Evolutionary conservation across 2,113 vertebrate species (phyloP), one percentile per base, ranked within the genome.

Genomic region (Rhinolophus sinicus): DNA sequence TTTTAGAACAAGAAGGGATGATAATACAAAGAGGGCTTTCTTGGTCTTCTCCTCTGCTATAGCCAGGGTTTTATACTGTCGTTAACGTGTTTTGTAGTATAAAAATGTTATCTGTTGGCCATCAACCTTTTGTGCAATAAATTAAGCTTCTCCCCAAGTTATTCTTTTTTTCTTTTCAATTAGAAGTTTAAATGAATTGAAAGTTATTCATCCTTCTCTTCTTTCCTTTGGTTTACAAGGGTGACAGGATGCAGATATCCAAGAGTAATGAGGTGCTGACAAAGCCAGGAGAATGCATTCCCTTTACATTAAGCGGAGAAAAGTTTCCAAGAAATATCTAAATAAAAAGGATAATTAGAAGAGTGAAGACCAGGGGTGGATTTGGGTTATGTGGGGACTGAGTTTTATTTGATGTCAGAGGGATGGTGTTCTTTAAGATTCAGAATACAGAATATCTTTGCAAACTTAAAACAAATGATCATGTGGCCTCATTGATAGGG

Each of bases 71-170:
- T 85, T 92, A 38, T 54, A 50, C 62, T 30, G 21, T 88, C 0
- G 0, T 13, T 40, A 70, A 58, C 11, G 40, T 73, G 72, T 58
- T 91, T 81, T 78, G 28, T 67, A 87, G 35, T n/a, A 72, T 21
- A 52, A 21, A 88, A 75, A 44, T 44, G 56, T 50, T 92, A 83
- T 92, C 52, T 56, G 22, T 70, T 87, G 69, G 9, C 24, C 30
- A 60, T 72, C 82, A 65, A 54, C 40, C 90, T 83, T 77, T 67
- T 78, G 21, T 95, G 28, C 28, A 93, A n/a, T 83, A 70, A 94
- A 54, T 76, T 77, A 58, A 40, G 6, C 60, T 85, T 69, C 24
- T 15, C n/a, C 33, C 24, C 24, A 65, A 70, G 85, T 2, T 82
- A 28, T 76, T 44, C 11, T 88, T 88, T 94, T 94, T n/a, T 9